A percentile compares a stretch with the other conserved stretches of the same genome.
phyloP scores from a whole-genome alignment of 2,797 vertebrate genomes.

The Clamator glandarius region DNA sequence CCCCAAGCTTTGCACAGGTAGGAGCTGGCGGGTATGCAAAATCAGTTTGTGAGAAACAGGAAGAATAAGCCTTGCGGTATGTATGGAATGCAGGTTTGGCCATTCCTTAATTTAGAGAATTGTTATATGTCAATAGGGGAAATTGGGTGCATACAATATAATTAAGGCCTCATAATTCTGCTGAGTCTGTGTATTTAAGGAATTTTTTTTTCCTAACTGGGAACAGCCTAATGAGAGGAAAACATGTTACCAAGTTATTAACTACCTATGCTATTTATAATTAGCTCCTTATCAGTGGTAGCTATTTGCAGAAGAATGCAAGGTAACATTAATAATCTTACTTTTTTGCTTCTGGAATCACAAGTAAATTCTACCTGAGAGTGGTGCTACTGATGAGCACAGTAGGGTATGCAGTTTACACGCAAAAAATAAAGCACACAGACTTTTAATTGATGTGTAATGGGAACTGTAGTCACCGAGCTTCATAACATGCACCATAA shows the following conservation, averaged over 20 bases:
- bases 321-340: constrained; percentile 64
- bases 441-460: constrained; percentile 62
- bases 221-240: constrained; percentile 71
- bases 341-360: constrained; percentile 46
- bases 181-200: constrained; percentile 71
- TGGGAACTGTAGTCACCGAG: constrained; percentile 27
- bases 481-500: constrained; percentile 14
- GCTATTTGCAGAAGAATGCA: constrained; percentile 72
- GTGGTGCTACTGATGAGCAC: neutral
- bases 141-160: constrained; percentile 56
- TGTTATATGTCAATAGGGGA: constrained; percentile 57
- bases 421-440: constrained; percentile 20
- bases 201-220: constrained; percentile 50
- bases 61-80: constrained; percentile 43
- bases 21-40: constrained; percentile 36
- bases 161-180: constrained; percentile 60
- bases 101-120: constrained; percentile 64
- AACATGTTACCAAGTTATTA: constrained; percentile 76
- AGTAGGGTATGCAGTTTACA: neutral
- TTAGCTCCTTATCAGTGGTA: constrained; percentile 74
- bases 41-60: constrained; percentile 54
- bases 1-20: constrained; percentile 12
- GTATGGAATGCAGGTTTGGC: constrained; percentile 65
- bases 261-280: constrained; percentile 74
- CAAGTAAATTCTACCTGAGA: constrained; percentile 54